These are phyloP conservation scores for Cryptocephalus moraei DNA, from an alignment of 2,888 invertebrate species.

Conservation along the genomic window DNA sequence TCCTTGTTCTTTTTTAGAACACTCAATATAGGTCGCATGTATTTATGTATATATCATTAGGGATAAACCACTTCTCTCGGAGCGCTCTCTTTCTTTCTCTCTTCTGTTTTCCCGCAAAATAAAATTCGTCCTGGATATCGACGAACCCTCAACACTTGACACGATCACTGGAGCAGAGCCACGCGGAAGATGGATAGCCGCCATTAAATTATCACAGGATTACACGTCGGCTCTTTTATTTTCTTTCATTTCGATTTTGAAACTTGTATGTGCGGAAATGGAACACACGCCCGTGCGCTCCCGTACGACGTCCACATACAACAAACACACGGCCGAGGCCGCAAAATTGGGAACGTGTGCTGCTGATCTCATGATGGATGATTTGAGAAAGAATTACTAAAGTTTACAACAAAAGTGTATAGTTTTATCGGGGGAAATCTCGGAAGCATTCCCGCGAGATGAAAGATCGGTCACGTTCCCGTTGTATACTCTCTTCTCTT, in stretches of 20 bases:
- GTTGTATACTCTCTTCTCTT: slow-evolving; percentile 1
- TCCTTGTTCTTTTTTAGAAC: no score
- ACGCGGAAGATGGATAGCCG: no score
- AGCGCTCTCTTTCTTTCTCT: no score
- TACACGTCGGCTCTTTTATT: background rate
- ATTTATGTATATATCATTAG: no score
- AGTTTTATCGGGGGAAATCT: slow-evolving; percentile 51
- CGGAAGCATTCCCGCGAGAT: slow-evolving; percentile 42
- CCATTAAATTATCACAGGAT: background rate
- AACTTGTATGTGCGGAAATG: background rate
- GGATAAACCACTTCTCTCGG: no score
- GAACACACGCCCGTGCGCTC: no score
- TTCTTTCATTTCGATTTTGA: background rate
- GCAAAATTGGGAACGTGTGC: slow-evolving; percentile 32
- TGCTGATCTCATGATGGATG: slow-evolving; percentile 38
- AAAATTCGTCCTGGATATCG: no score
- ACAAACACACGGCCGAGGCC: slow-evolving; percentile 10
- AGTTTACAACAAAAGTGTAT: slow-evolving; percentile 44
- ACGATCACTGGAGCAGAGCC: no score
- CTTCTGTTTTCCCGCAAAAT: no score
- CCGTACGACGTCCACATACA: no score
- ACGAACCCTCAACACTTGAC: no score
- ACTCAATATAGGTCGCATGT: no score
- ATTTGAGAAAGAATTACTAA: slow-evolving; percentile 40
- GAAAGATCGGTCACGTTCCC: slow-evolving; percentile 47